Conservation (phyloP, 35 echinoderm and acorn worm species). For the Apostichopus parvimensis region DNA sequence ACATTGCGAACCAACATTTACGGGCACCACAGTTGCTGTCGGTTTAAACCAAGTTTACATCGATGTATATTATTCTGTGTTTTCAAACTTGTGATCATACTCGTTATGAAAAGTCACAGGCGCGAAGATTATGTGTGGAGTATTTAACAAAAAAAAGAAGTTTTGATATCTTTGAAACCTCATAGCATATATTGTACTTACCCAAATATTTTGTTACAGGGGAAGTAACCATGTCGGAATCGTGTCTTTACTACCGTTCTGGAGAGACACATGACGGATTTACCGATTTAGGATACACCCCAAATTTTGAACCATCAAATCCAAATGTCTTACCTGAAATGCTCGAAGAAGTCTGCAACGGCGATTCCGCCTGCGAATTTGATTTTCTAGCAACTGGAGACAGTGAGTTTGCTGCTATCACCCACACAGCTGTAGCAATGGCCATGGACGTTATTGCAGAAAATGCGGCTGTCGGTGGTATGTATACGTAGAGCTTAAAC, state of each 20-base stretch:
- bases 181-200: background rate
- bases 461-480: background rate
- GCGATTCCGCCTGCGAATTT: background rate
- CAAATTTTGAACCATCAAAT: background rate
- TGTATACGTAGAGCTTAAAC: background rate
- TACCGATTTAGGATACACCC: background rate
- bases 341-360: background rate
- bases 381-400: conserved; percentile 6
- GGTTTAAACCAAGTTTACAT: no score
- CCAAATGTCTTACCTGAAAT: background rate
- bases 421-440: background rate
- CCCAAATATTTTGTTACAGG: background rate
- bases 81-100: no score
- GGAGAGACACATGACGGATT: background rate
- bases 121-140: no score
- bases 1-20: no score
- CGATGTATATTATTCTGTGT: no score
- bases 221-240: background rate
- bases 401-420: background rate
- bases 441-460: background rate
- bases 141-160: no score
- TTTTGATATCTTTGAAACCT: no score
- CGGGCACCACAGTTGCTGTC: no score
- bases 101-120: no score
- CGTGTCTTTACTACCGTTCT: background rate